Base-by-base conservation (phyloP, 1,140 invertebrate genomes). In the Lanistes nyassanus region DNA sequence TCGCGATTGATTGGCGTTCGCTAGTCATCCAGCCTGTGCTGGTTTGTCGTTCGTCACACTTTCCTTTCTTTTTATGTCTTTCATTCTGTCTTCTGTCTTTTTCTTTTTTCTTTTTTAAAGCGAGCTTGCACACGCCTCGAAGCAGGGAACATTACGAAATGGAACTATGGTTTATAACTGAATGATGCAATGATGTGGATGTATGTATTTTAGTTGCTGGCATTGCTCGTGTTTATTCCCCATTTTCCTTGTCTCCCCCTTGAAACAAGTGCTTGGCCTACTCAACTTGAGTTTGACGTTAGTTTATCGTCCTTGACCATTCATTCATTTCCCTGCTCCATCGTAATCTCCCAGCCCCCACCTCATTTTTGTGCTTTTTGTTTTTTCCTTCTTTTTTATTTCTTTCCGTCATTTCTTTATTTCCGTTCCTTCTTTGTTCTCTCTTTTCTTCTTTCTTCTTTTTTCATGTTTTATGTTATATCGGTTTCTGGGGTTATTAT, bases 81-180 rank as follows among this genome's bases (percentile, higher is more conserved):
- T 72, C 29, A n/a, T 39, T 42, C 34, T 73, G 36, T n/a, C 29
- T 68, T 26, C 56, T 73, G 68, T 70, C 21, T 53, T 67, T 65
- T 42, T 53, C 42, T 68, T 31, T 29, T 16, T 53, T 53, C 51
- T 31, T 53, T 21, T 53, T n/a, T 53, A n/a, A n/a, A n/a, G n/a
- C n/a, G n/a, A n/a, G n/a, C n/a, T n/a, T n/a, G n/a, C n/a, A n/a
- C n/a, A n/a, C n/a, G n/a, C n/a, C n/a, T n/a, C n/a, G n/a, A n/a
- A n/a, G n/a, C n/a, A n/a, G n/a, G n/a, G n/a, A n/a, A n/a, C n/a
- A n/a, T n/a, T n/a, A n/a, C n/a, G n/a, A n/a, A n/a, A n/a, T n/a
- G n/a, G n/a, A n/a, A n/a, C n/a, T n/a, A n/a, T n/a, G n/a, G n/a
- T n/a, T n/a, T 31, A 13, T 13, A 36, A 16, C 34, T 34, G 66